Conservation (phyloP, 1,140 invertebrate genomes). For the Drosophila trapezifrons region DNA sequence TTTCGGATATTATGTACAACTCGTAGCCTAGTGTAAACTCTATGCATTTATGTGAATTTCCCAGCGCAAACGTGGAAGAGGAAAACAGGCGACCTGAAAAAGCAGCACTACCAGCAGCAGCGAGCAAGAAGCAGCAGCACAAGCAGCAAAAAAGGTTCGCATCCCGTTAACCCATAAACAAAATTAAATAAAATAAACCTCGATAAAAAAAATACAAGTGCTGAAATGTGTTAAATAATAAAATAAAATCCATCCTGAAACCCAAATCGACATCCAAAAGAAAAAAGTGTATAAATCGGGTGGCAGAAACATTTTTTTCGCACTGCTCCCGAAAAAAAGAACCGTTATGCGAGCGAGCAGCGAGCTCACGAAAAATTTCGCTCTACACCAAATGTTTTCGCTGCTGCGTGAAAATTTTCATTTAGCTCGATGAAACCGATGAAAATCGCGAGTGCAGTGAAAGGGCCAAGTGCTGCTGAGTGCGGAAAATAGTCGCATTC, state of each 20-base stretch:
- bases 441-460: constrained; percentile 37
- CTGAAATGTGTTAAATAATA: constrained; percentile 1
- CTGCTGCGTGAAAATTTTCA: constrained; percentile 59
- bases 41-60: constrained; percentile 81
- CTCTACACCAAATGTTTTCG: constrained; percentile 77
- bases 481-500: constrained; percentile 48
- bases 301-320: constrained; percentile 22
- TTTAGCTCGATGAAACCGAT: constrained; percentile 21
- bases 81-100: constrained; percentile 75
- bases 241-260: constrained; percentile 3
- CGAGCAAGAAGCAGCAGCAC: constrained; percentile 52
- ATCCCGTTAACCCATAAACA: constrained; percentile 19
- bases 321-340: constrained; percentile 41
- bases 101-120: constrained; percentile 44
- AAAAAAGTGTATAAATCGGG: constrained; percentile 26
- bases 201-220: constrained; percentile 25
- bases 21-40: constrained; percentile 76
- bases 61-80: constrained; percentile 69
- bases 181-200: background rate
- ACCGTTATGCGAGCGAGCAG: constrained; percentile 48
- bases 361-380: constrained; percentile 72
- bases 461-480: constrained; percentile 28
- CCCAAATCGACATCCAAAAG: background rate
- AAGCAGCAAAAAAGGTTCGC: constrained; percentile 75
- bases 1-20: constrained; percentile 75